Percentiles rank a stretch among this genome's conserved stretches.
Conservation (phyloP, 2,113 vertebrate species). For the Leucosticte australis region DNA sequence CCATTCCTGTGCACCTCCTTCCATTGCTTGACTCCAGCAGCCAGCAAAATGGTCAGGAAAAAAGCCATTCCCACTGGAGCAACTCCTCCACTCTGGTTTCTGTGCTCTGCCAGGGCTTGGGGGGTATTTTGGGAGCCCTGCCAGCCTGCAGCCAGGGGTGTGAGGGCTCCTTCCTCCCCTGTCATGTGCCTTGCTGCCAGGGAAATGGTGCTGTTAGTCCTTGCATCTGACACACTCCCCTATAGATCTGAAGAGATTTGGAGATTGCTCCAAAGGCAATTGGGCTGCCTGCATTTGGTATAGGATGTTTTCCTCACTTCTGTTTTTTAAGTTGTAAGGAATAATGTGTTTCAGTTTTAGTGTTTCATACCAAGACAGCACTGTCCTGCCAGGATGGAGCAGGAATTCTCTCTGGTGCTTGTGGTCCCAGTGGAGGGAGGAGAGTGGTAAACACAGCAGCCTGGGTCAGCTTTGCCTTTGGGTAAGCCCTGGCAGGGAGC, state of each 20-base stretch:
- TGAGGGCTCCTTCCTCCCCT: neutral
- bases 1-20: neutral
- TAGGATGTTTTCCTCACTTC: neutral
- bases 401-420: neutral
- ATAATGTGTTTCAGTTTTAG: neutral
- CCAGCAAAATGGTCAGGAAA: neutral
- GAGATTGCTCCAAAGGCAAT: neutral
- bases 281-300: neutral
- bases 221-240: neutral
- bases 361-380: neutral
- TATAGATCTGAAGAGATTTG: neutral
- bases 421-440: neutral
- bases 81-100: neutral
- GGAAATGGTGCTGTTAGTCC: neutral
- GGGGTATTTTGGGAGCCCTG: neutral
- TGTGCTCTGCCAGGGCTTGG: neutral
- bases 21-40: neutral
- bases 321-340: neutral
- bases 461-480: accelerated
- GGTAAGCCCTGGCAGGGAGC: neutral
- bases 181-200: accelerated
- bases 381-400: neutral
- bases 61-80: accelerated
- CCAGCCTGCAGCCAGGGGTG: neutral
- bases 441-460: neutral